Evolutionary conservation across 2,888 invertebrate genomes (phyloP).

Genomic region (Melanophora roralis): DNA sequence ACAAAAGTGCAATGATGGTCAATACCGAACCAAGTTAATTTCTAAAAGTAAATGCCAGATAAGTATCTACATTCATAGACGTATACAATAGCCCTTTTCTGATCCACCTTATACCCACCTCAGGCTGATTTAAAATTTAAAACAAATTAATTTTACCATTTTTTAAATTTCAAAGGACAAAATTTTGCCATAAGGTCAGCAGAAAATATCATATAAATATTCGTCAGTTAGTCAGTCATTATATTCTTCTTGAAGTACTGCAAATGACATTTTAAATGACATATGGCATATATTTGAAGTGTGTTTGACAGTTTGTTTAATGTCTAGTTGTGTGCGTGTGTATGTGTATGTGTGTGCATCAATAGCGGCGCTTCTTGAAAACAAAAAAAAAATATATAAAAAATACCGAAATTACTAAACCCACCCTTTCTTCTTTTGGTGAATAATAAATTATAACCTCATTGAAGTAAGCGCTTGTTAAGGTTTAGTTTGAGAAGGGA

Average conservation of each 20-base stretch:
- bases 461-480: constrained; percentile 1
- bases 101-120: background rate
- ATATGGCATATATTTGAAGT: no score
- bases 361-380: constrained; percentile 34
- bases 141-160: constrained; percentile 30
- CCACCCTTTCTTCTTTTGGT: constrained; percentile 40
- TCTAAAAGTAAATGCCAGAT: no score
- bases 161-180: background rate
- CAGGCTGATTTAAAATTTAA: background rate
- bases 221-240: constrained; percentile 30
- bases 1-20: no score
- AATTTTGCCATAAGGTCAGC: background rate
- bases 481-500: constrained; percentile 2
- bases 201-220: background rate
- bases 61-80: background rate
- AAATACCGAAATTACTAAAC: constrained; percentile 10
- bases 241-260: constrained; percentile 27
- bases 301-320: background rate
- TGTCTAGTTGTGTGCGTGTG: background rate
- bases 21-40: no score
- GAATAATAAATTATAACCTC: background rate
- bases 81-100: background rate
- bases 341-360: constrained; percentile 2
- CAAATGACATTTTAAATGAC: constrained; percentile 60
- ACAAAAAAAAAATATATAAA: background rate